Base-by-base conservation (phyloP, 2,888 invertebrate species). In the Anodontia alba region DNA sequence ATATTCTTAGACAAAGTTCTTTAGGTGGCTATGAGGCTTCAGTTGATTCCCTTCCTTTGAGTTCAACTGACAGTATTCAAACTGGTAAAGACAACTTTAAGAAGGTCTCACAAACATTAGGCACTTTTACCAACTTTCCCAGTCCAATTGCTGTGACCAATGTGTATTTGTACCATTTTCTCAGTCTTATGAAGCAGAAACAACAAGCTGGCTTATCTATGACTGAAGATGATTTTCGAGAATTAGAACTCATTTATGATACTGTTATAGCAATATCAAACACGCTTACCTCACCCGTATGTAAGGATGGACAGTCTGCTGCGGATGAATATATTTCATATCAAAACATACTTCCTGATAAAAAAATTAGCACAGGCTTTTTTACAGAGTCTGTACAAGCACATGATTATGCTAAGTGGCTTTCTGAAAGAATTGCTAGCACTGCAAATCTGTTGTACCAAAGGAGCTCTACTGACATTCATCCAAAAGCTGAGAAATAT, bases 161-260 rank as follows among this genome's bases (percentile, higher is more conserved):
- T 69, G 69, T 42, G 20, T 46, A 43, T 42, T 42, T 69, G 20
- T 42, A 20, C 42, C 62, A 82, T 15, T 83, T 83, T 62, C 46
- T 83, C 7, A 8, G 36, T 15, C 17, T 46, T 31, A 72, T 80
- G 29, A 46, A 42, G 12, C 31, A 54, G 15, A 83, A 78, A 43
- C 62, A 54, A 26, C 43, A 42, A 26, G 38, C 8, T 20, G 75
- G 51, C 7, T 42, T 68, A 20, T 15, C 57, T 17, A 62, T 83
- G 20, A 80, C 74, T 20, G 42, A 26, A 26, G 78, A 80, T 57
- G 83, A 83, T 42, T 76, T 36, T 42, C 57, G 31, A 69, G 78
- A 83, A 49, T 46, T 83, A 26, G 68, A 68, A 26, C 57, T 72
- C 3, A 72, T 80, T 15, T 70, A 76, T 43, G 20, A 46, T 10